A percentile compares a stretch with the other conserved stretches of the same genome.
These are phyloP conservation scores for Marcusenius ussheri DNA, from an alignment of 2,113 vertebrate genomes.

Conservation along the genomic window DNA sequence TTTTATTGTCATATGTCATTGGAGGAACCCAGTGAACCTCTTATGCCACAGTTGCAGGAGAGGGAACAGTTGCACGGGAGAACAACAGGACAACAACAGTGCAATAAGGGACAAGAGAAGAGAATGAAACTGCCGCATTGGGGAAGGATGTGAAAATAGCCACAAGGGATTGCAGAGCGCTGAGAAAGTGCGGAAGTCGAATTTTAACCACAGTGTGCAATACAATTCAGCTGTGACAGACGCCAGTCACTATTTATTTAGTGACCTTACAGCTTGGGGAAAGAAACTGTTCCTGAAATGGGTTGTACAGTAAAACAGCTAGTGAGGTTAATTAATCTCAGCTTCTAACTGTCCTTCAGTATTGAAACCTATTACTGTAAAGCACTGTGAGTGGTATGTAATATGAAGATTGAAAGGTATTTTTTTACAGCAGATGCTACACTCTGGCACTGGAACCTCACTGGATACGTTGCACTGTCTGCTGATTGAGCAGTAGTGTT, in stretches of 20 bases:
- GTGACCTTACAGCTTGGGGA: neutral
- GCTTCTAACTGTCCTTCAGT: neutral
- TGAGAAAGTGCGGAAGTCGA: neutral
- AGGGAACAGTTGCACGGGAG: neutral
- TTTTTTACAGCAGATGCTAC: neutral
- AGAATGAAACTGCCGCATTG: neutral
- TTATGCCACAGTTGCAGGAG: no score
- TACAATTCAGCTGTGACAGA: neutral
- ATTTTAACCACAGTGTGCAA: neutral
- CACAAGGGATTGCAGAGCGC: neutral
- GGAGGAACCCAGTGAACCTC: neutral
- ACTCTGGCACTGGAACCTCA: neutral
- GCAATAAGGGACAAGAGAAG: neutral
- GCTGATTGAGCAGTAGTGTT: neutral
- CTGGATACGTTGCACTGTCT: neutral
- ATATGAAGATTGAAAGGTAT: neutral
- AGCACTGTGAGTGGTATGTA: neutral
- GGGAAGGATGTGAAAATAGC: neutral
- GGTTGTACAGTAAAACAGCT: neutral
- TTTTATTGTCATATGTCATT: neutral
- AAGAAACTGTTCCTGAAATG: neutral
- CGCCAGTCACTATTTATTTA: neutral
- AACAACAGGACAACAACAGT: neutral
- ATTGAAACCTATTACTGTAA: neutral
- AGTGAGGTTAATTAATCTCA: neutral